Evolutionary conservation across 2,888 invertebrate genomes (phyloP).

Genomic region (Drosophila nigricruria): DNA sequence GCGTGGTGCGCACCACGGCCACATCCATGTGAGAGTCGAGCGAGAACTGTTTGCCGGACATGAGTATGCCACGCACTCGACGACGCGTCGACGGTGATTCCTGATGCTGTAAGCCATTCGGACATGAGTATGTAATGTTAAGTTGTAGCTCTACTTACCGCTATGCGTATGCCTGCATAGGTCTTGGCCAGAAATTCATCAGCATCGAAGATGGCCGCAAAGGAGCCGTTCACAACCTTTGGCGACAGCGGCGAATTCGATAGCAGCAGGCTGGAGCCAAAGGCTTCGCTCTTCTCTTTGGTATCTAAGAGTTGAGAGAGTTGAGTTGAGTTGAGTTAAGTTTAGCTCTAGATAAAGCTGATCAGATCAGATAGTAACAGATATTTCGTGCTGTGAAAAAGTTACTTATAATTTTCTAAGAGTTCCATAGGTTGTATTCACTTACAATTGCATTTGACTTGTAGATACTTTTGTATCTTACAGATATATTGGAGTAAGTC

Average conservation of each 20-base stretch:
- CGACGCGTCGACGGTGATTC: constrained; percentile 91
- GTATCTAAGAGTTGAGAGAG: constrained; percentile 87
- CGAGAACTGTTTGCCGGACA: constrained; percentile 96
- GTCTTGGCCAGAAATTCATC: constrained; percentile 85
- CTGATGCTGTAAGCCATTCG: constrained; percentile 77
- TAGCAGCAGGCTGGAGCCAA: constrained; percentile 96
- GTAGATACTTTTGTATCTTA: not conserved
- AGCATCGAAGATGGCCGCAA: constrained; percentile 94
- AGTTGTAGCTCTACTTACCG: constrained; percentile 70
- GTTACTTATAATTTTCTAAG: no score
- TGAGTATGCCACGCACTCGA: constrained; percentile 93
- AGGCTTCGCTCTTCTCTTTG: constrained; percentile 93
- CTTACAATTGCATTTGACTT: no score
- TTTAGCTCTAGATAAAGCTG: no score
- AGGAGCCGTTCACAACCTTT: constrained; percentile 97
- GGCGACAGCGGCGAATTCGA: constrained; percentile 98
- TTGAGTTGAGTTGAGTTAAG: not conserved
- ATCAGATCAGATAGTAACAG: no score
- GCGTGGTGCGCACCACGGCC: constrained; percentile 88
- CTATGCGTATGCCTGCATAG: constrained; percentile 84
- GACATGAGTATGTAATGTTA: accelerated
- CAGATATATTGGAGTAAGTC: no score
- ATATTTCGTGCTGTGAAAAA: no score
- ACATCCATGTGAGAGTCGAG: constrained; percentile 96
- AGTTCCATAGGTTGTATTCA: no score